These are phyloP conservation scores for Nomada fucata DNA, from an alignment of 2,888 invertebrate species.

Conservation along the genomic window DNA sequence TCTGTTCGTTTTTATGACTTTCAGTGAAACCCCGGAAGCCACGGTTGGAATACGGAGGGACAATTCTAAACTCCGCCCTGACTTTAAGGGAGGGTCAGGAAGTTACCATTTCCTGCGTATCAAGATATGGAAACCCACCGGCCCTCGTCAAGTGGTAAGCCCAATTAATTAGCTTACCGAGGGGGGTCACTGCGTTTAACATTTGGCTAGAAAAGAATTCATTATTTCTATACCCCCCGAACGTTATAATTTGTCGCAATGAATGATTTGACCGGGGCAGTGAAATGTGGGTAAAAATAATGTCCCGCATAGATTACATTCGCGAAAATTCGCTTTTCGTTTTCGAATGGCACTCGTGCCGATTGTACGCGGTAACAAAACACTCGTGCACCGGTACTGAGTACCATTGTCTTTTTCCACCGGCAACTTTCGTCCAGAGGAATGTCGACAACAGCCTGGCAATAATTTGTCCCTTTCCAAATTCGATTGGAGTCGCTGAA, in stretches of 20 bases:
- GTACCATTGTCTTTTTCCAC: constrained; percentile 30
- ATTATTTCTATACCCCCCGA: too few relatives aligned
- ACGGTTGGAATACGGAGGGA: constrained; percentile 91
- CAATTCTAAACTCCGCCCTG: constrained; percentile 83
- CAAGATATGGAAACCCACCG: constrained; percentile 95
- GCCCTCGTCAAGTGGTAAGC: constrained; percentile 93
- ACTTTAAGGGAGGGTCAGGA: constrained; percentile 81
- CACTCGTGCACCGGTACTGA: constrained; percentile 25
- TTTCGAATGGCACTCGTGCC: background rate
- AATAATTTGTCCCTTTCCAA: constrained; percentile 2
- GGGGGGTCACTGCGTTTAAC: background rate
- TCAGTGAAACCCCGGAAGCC: constrained; percentile 91
- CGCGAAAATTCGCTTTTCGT: background rate
- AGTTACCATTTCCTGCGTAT: constrained; percentile 92
- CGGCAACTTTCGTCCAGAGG: constrained; percentile 40
- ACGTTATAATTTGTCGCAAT: background rate
- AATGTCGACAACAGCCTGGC: constrained; percentile 23
- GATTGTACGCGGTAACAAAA: constrained; percentile 22
- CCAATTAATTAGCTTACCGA: background rate
- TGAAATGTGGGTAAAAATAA: background rate
- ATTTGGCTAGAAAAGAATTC: background rate
- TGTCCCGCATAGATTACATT: background rate
- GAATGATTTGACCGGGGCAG: background rate
- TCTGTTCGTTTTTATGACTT: constrained; percentile 72
- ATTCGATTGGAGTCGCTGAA: background rate